Base-by-base conservation (phyloP, 2,888 invertebrate species). In the Venusia cambrica region DNA sequence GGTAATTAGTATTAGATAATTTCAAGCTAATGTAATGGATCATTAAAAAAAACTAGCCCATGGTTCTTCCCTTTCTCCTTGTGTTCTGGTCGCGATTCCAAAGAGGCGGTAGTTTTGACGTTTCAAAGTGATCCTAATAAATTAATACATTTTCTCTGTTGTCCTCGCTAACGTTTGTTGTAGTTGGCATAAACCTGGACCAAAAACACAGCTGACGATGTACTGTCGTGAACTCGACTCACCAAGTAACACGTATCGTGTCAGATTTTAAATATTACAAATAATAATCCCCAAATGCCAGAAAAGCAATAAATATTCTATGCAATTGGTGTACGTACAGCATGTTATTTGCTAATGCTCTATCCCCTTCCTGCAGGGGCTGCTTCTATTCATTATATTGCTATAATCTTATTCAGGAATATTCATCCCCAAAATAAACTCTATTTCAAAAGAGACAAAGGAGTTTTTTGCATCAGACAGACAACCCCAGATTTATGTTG, bases 221-320 rank as follows among this genome's bases (percentile, higher is more conserved):
- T n/a, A n/a, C n/a, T n/a, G n/a, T n/a, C n/a, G n/a, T n/a, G n/a
- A n/a, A n/a, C n/a, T n/a, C n/a, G n/a, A n/a, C n/a, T n/a, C n/a
- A n/a, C 19, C 22, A 14, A 28, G 21, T 11, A 34, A 22, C 39
- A 27, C 35, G 35, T 25, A 38, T 18, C 35, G 14, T 30, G 12
- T 18, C 20, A n/a, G 28, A 16, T 34, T 41, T 44, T 49, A 46
- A 49, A 49, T 49, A 46, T 46, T 35, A 46, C 35, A 45, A 43
- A 75, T 68, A 73, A 75, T 79, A 79, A 78, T 77, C 65, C 67
- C 64, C 48, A 53, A 62, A 63, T 58, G 61, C 64, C 65, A 50
- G 55, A 57, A 60, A 57, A 66, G 77, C 73, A 74, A 83, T 79
- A 81, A 80, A 81, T 81, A 83, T 74, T 73, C 70, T 66, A 78